Percentiles rank a stretch among this genome's conserved stretches.
Conservation (phyloP, 2,888 invertebrate species). For the Macaria liturata region DNA sequence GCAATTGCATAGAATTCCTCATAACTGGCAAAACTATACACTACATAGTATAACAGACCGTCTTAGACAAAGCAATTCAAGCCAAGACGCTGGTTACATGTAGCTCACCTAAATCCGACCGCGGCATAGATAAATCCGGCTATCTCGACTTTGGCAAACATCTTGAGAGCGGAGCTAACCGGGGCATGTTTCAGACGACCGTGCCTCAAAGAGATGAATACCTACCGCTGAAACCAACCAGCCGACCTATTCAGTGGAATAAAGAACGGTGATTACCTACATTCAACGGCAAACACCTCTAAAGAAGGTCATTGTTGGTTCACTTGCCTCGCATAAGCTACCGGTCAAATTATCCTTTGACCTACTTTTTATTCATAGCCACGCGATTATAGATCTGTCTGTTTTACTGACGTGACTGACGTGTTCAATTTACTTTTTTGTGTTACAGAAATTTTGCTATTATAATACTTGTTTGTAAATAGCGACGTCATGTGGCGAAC, state of each 20-base stretch:
- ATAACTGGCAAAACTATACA: too few species aligned
- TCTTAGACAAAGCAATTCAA: too few species aligned
- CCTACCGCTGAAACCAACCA: constrained; percentile 20
- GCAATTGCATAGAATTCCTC: too few species aligned
- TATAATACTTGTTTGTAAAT: too few species aligned
- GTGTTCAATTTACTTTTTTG: too few species aligned
- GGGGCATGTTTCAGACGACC: constrained; percentile 22
- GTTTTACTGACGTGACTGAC: too few species aligned
- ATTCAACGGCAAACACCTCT: constrained; percentile 23
- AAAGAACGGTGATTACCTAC: constrained; percentile 33
- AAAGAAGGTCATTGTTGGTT: constrained; percentile 17
- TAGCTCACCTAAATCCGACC: neutral
- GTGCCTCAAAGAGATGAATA: constrained; percentile 36
- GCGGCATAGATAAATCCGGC: constrained; percentile 4
- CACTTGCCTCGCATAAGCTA: constrained; percentile 11
- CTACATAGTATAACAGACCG: too few species aligned
- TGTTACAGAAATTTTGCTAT: too few species aligned
- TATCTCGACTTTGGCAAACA: constrained; percentile 16
- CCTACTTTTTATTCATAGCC: constrained; percentile 8
- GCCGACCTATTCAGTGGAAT: constrained; percentile 28
- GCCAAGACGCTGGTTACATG: neutral
- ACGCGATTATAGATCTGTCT: too few species aligned
- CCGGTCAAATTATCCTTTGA: constrained; percentile 17
- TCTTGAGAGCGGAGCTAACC: constrained; percentile 16
- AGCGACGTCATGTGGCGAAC: too few species aligned